These are phyloP conservation scores for Laterallus jamaicensis DNA, from an alignment of 2,113 vertebrate species.

Conservation along the genomic window DNA sequence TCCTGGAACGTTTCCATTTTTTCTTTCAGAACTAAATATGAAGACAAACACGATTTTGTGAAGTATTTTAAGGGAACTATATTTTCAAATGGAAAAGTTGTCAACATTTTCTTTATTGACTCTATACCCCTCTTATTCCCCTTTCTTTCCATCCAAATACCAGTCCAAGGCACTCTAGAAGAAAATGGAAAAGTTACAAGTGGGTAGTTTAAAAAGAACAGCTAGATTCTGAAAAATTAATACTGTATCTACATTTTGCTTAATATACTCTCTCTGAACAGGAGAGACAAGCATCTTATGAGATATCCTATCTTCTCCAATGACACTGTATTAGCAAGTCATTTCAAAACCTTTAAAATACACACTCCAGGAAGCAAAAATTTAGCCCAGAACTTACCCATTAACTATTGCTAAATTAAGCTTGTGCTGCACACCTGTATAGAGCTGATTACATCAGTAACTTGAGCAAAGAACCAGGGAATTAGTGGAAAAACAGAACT, in stretches of 20 bases:
- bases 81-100: neutral
- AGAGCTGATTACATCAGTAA: neutral
- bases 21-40: neutral
- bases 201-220: neutral
- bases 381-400: neutral
- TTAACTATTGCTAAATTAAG: neutral
- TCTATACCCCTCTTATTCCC: neutral
- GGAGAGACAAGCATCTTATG: neutral
- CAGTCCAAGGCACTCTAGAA: neutral
- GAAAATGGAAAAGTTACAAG: neutral
- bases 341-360: neutral
- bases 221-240: neutral
- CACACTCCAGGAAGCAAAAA: neutral
- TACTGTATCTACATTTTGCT: neutral
- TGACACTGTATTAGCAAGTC: neutral
- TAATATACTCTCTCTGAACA: neutral
- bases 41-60: neutral
- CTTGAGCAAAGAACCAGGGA: neutral
- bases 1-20: neutral
- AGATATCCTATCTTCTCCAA: neutral
- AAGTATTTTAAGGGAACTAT: neutral
- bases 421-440: neutral
- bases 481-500: neutral
- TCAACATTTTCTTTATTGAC: neutral
- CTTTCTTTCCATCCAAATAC: neutral